Base-by-base conservation (phyloP, 2,113 vertebrate genomes). In the Leucopsar rothschildi region DNA sequence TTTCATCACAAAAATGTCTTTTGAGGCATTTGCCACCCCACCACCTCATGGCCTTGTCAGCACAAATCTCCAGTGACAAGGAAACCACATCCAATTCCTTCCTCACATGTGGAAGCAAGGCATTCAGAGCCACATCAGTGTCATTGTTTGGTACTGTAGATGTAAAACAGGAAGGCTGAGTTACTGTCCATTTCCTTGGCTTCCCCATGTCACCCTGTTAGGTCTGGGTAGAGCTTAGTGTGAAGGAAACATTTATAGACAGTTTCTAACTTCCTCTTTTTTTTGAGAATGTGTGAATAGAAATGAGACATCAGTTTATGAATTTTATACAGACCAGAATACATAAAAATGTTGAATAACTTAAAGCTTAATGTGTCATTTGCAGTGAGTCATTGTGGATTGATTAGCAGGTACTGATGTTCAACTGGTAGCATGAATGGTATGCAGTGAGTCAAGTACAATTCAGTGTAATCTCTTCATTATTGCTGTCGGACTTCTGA, bases 101-200 rank as follows among this genome's bases (percentile, higher is more conserved):
- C 49, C 47, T 60, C 52, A 40, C 6, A 4, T 49, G 27, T 12
- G 6, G n/a, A 64, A 82, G 25, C 39, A 76, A 64, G 42, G 12
- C 0, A 1, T 71, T 75, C 3, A 57, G 33, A 78, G 44, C 33
- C 5, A 15, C 1, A 1, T 27, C 55, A 35, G 25, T 33, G 19
- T 56, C 28, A 8, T 12, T 92, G 33, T 73, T 88, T 29, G 6
- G 27, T 79, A 25, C 31, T 64, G 17, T 14, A n/a, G 29, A 10
- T 71, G 11, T 82, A 33, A 82, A 84, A 75, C 24, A 44, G 55
- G 31, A 87, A 77, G 20, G 3, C 13, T 66, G 21, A 64, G 31
- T 70, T 50, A 40, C 24, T 72, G 33, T 63, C 56, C 19, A 2
- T 78, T 75, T 89, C 22, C 61, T 78, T 2, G 1, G n/a, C 53